These are phyloP conservation scores for Notolepis coatsorum DNA, from an alignment of 2,797 vertebrate genomes.

Conservation along the genomic window DNA sequence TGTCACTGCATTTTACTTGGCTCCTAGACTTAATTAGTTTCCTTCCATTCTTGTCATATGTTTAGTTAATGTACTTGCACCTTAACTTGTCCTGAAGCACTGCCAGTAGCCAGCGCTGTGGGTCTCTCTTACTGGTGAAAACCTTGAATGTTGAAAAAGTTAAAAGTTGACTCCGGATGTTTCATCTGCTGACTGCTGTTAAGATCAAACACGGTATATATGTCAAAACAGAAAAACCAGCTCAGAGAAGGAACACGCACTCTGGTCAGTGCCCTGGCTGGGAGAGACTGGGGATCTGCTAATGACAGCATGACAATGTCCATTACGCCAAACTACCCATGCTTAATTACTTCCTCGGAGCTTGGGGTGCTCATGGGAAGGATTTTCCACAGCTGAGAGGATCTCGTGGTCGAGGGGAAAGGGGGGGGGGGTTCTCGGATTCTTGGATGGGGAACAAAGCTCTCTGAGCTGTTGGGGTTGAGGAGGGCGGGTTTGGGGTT, in stretches of 20 bases:
- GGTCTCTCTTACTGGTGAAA: too few species aligned
- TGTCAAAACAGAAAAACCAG: constrained; percentile 23
- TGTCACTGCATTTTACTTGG: constrained; percentile 69
- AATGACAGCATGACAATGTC: constrained; percentile 74
- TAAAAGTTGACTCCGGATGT: too few species aligned
- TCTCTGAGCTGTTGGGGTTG: constrained; percentile 56
- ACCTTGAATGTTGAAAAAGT: too few species aligned
- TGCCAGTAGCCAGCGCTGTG: too few species aligned
- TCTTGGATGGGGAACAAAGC: constrained; percentile 78
- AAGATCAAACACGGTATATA: too few species aligned
- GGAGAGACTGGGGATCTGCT: constrained; percentile 61
- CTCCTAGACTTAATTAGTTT: constrained; percentile 64
- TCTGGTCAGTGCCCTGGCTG: constrained; percentile 36
- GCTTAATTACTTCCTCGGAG: constrained; percentile 80
- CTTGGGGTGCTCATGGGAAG: constrained; percentile 68
- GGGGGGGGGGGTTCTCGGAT: constrained; percentile 22
- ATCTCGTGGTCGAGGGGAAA: constrained; percentile 38
- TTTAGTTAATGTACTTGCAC: constrained; percentile 26
- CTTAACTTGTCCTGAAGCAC: constrained; percentile 7
- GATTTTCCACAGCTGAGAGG: constrained; percentile 72
- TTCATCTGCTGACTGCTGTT: too few species aligned
- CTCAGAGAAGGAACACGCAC: constrained; percentile 7
- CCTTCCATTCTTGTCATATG: constrained; percentile 56
- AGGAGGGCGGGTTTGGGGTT: constrained; percentile 34
- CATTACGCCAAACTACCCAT: constrained; percentile 80